Evolutionary conservation across 2,797 vertebrate species (phyloP), one percentile per base, ranked within the genome.

Genomic region (Phrynocephalus vlangalii): DNA sequence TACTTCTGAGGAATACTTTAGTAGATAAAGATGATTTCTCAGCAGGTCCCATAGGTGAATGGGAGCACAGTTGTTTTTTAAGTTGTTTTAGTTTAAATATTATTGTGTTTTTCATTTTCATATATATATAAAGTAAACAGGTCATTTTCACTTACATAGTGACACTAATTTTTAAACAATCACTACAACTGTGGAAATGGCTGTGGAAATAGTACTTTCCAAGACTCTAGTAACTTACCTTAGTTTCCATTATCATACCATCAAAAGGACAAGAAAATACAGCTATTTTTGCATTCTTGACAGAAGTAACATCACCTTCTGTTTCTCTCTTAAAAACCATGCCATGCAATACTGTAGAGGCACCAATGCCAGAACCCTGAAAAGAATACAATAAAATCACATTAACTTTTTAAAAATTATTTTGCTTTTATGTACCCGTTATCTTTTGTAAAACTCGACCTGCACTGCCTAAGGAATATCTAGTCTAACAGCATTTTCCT

Each of bases 261-360:
- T 99, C 99, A 91, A 99, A 99, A 72, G 99, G 98, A 95, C 99
- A 99, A 78, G 99, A 99, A 93, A 98, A 99, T 16, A 99, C 96
- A 0, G 98, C 99, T 75, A 99, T 98, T 97, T 98, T 99, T 88
- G 98, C 98, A 9, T 98, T 98, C 97, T 99, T 99, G 87, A 99
- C 97, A 89, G 99, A 98, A 81, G 97, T 98, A 91, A 99, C 0
- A 89, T 99, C 98, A 89, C 99, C 99, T 96, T 99, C 99, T 0
- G 97, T 97, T 95, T 99, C 99, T 91, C 99, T 99, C 95, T 99
- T 99, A 95, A 99, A 99, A 93, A 99, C 98, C 99, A 99, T 99
- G 30, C 99, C 99, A 80, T 99, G 98, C 20, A 99, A 97, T 95
- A 99, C 95, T 10, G 98, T 97, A n/a, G 99, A 99, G 0, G 98